A percentile compares a stretch with the other conserved stretches of the same genome.
phyloP scores from a whole-genome alignment of 2,113 vertebrate genomes.

The Lonchura striata region DNA sequence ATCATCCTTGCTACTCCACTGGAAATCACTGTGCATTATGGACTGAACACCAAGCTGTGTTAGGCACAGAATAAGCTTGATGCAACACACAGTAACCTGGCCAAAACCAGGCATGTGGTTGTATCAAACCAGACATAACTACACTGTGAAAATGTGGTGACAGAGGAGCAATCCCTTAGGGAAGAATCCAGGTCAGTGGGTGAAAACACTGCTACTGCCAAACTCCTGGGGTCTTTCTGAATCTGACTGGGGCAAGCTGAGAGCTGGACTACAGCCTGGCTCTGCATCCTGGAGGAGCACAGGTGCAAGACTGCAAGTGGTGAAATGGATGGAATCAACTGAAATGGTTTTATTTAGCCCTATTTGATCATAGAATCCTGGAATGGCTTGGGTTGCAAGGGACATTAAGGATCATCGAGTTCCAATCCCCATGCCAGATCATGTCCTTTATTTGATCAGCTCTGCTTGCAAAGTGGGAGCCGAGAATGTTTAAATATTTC shows the following conservation, averaged over 20 bases:
- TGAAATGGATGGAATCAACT: neutral
- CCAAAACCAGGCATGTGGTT: neutral
- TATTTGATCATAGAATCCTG: fast-evolving
- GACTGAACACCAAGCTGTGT: neutral
- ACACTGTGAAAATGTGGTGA: neutral
- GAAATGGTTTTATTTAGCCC: neutral
- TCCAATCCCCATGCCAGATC: neutral
- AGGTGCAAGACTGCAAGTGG: neutral
- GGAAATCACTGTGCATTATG: neutral
- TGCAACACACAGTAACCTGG: fast-evolving
- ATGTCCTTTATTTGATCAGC: neutral
- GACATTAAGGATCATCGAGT: neutral
- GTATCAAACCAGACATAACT: neutral
- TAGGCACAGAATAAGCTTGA: neutral
- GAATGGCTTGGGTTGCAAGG: neutral
- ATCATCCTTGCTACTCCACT: neutral
- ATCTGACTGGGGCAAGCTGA: neutral
- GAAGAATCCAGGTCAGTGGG: neutral
- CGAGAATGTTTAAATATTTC: conserved; percentile 50
- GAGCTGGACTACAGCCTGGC: neutral
- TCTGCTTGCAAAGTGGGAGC: conserved; percentile 5
- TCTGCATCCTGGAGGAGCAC: neutral
- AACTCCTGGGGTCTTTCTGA: neutral
- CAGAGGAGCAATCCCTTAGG: fast-evolving
- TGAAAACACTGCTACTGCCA: neutral